Conservation (phyloP, 2,113 vertebrate genomes). For the Neolamprologus devosi region DNA sequence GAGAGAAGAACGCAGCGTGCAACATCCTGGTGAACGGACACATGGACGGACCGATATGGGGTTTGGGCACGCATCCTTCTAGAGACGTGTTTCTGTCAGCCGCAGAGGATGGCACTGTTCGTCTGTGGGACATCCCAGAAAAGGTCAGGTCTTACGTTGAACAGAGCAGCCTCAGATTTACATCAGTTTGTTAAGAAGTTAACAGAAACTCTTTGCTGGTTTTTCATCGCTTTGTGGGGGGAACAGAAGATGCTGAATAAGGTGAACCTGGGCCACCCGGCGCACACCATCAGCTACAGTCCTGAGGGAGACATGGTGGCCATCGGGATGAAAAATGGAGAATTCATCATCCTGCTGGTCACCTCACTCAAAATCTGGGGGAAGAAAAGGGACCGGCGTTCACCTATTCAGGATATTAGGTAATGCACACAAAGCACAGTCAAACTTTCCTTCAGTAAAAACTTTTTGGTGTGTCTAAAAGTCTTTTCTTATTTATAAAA, state of each 20-base stretch:
- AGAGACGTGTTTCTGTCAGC: constrained; percentile 92
- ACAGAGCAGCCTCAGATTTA: background rate
- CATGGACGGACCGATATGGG: constrained; percentile 93
- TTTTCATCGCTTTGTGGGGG: constrained; percentile 23
- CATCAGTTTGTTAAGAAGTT: background rate
- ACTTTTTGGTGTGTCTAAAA: background rate
- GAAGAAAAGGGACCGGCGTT: constrained; percentile 90
- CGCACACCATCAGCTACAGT: constrained; percentile 87
- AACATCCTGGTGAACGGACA: constrained; percentile 92
- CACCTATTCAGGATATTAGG: constrained; percentile 93
- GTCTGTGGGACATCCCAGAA: constrained; percentile 92
- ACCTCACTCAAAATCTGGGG: constrained; percentile 96
- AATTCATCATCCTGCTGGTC: constrained; percentile 94
- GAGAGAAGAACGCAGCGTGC: constrained; percentile 95
- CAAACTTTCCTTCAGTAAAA: background rate
- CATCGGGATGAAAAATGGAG: constrained; percentile 96
- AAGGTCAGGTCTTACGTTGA: constrained; percentile 70
- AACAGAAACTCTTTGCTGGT: background rate
- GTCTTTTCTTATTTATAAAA: background rate
- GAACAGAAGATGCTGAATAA: constrained; percentile 97
- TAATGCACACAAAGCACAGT: constrained; percentile 24
- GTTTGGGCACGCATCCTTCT: constrained; percentile 85
- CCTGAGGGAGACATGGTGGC: constrained; percentile 97
- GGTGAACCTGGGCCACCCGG: constrained; percentile 90
- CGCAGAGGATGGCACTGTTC: constrained; percentile 92